Conservation (phyloP, 2,888 invertebrate species). For the Calameuta filiformis region DNA sequence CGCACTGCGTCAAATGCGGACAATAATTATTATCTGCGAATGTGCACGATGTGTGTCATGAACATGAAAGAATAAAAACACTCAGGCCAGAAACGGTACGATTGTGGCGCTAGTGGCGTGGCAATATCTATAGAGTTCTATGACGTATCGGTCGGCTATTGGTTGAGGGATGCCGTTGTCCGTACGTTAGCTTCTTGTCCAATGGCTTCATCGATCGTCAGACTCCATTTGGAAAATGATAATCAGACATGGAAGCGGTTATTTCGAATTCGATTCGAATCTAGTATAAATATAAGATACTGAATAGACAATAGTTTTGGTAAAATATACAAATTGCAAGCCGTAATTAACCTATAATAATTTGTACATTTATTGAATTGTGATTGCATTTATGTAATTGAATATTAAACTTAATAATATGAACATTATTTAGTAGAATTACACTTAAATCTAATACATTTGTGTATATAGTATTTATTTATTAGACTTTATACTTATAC, state of each 20-base stretch:
- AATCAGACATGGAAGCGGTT: background rate
- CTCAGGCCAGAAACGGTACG: constrained; percentile 40
- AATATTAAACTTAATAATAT: background rate
- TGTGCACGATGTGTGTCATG: constrained; percentile 50
- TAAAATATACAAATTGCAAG: background rate
- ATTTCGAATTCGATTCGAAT: background rate
- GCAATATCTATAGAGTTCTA: constrained; percentile 9
- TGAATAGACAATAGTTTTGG: background rate
- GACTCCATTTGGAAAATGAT: background rate
- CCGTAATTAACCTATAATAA: background rate
- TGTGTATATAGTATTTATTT: background rate
- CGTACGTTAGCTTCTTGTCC: background rate
- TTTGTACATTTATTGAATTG: background rate
- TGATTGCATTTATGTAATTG: background rate
- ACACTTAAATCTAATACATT: background rate
- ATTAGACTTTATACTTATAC: background rate
- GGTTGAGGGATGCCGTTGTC: background rate
- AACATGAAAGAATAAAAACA: constrained; percentile 43
- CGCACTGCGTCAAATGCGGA: constrained; percentile 59
- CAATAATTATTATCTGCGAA: constrained; percentile 40
- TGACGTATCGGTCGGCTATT: background rate
- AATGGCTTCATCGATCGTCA: background rate
- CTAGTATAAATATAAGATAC: background rate
- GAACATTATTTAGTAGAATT: background rate
- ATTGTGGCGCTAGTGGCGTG: constrained; percentile 33